A percentile compares a stretch with the other conserved stretches of the same genome.
phyloP scores from a whole-genome alignment of 1,140 invertebrate species.

The Hyphantria cunea region DNA sequence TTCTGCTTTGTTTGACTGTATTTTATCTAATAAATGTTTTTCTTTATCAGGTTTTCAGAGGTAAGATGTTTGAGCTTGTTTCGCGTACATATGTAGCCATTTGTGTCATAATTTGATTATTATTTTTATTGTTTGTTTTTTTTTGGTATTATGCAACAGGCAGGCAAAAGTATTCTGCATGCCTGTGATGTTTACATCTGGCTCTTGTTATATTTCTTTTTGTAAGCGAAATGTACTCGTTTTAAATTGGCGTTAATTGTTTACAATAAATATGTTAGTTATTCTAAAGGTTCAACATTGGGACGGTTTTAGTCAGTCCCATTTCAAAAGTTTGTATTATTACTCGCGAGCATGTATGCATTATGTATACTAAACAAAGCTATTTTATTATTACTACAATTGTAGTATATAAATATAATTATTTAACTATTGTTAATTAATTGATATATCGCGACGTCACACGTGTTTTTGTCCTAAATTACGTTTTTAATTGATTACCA shows the following conservation, averaged over 20 bases:
- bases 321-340: constrained; percentile 15
- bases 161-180: background rate
- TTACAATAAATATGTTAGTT: background rate
- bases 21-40: constrained; percentile 40
- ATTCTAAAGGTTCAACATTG: constrained; percentile 8
- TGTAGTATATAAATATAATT: constrained; percentile 16
- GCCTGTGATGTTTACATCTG: constrained; percentile 23
- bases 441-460: constrained; percentile 11
- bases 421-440: constrained; percentile 11
- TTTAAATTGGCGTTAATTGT: constrained; percentile 26
- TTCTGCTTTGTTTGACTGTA: constrained; percentile 32
- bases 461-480: constrained; percentile 11
- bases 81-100: constrained; percentile 38
- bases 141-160: constrained; percentile 20
- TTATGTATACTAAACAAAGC: constrained; percentile 6
- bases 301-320: constrained; percentile 1
- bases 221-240: constrained; percentile 35
- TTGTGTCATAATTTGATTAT: constrained; percentile 34
- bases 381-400: constrained; percentile 11
- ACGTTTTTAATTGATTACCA: constrained; percentile 13
- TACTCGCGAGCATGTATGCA: constrained; percentile 15
- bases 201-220: constrained; percentile 29
- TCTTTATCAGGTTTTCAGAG: constrained; percentile 55
- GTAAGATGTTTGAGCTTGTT: constrained; percentile 53
- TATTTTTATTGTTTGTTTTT: constrained; percentile 32